Conservation (phyloP, 2,888 invertebrate genomes). For the Galeopsomyia nigrocyanea region DNA sequence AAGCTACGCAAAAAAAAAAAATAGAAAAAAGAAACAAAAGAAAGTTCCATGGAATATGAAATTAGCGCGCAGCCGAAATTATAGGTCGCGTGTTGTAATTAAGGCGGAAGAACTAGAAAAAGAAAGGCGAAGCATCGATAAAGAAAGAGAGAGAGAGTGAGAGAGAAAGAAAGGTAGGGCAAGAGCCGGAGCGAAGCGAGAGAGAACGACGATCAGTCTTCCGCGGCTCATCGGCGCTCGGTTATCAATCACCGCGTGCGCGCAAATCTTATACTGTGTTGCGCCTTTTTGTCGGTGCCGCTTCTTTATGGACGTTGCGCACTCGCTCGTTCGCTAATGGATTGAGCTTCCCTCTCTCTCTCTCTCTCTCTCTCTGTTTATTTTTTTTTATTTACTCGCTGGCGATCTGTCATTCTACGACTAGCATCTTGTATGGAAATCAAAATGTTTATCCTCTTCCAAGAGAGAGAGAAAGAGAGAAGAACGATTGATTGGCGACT, state of each 20-base stretch:
- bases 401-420: too few species aligned
- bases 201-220: constrained; percentile 33
- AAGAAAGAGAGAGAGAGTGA: neutral
- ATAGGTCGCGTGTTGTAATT: neutral
- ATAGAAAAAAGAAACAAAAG: constrained; percentile 7
- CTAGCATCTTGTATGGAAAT: too few species aligned
- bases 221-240: constrained; percentile 31
- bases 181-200: neutral
- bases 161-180: neutral
- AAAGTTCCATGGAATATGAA: constrained; percentile 20
- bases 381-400: constrained; percentile 9
- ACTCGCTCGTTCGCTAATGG: constrained; percentile 24
- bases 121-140: neutral
- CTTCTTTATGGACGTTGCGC: neutral
- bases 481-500: too few species aligned
- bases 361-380: constrained; percentile 5
- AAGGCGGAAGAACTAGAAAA: too few species aligned
- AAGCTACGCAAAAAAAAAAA: constrained; percentile 4
- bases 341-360: constrained; percentile 31
- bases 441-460: too few species aligned
- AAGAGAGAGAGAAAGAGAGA: too few species aligned
- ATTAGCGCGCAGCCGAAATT: constrained; percentile 18
- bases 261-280: constrained; percentile 33
- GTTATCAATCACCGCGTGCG: constrained; percentile 30
- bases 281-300: constrained; percentile 12